phyloP scores from a whole-genome alignment of 2,797 vertebrate species.

The Coranthus polyacanthus region DNA sequence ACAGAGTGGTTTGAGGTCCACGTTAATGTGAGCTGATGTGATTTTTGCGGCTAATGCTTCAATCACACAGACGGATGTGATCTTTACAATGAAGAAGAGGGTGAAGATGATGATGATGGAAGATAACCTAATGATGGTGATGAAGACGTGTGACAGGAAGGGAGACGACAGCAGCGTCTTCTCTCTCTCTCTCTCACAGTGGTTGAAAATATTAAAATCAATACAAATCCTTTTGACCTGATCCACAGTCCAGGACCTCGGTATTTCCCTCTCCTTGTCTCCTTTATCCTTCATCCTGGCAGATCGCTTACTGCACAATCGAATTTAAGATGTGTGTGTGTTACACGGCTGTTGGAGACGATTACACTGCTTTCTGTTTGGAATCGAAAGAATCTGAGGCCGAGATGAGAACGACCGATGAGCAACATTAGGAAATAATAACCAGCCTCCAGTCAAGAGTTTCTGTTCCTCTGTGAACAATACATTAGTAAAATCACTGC shows the following conservation, averaged over 20 bases:
- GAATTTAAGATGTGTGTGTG: slow-evolving; percentile 33
- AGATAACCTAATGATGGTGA: slow-evolving; percentile 6
- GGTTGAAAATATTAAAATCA: slow-evolving; percentile 41
- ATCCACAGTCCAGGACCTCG: slow-evolving; percentile 4
- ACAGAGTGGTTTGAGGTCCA: slow-evolving; percentile 4
- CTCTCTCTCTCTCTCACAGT: slow-evolving; percentile 6
- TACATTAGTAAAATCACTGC: too few species aligned
- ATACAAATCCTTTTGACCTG: slow-evolving; percentile 50
- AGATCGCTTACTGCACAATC: slow-evolving; percentile 50
- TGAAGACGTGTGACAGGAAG: slow-evolving; percentile 25
- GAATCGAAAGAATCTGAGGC: too few species aligned
- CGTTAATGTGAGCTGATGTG: background rate
- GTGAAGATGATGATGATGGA: slow-evolving; percentile 6
- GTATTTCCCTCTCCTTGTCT: slow-evolving; percentile 9
- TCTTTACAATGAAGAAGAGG: slow-evolving; percentile 10
- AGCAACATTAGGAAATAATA: too few species aligned
- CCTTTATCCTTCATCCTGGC: slow-evolving; percentile 12
- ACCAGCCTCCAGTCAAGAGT: too few species aligned
- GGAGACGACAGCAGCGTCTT: background rate
- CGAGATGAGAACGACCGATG: too few species aligned
- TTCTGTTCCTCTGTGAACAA: background rate
- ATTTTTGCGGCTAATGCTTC: slow-evolving; percentile 16
- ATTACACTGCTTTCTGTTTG: too few species aligned
- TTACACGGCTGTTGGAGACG: background rate
- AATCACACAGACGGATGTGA: slow-evolving; percentile 4